phyloP scores from a whole-genome alignment of 1,140 invertebrate genomes.

The Drosophila auraria region DNA sequence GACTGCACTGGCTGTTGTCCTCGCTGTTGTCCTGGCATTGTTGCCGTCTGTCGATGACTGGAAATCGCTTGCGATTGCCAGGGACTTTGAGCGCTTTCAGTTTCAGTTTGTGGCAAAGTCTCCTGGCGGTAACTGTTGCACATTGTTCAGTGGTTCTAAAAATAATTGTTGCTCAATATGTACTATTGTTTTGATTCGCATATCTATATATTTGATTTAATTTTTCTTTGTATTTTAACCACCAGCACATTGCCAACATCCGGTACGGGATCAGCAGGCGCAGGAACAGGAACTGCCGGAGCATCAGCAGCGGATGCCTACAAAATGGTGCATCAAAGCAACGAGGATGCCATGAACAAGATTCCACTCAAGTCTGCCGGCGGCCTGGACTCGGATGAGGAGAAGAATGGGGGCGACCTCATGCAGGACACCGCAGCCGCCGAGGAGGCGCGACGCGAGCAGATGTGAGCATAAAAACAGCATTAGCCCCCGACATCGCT shows the following conservation, averaged over 20 bases:
- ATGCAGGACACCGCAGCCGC: constrained; percentile 78
- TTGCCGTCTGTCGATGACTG: constrained; percentile 18
- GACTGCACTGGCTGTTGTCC: not conserved
- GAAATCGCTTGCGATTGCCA: constrained; percentile 14
- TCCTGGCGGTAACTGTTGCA: constrained; percentile 68
- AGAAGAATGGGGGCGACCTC: constrained; percentile 80
- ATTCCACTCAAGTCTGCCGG: constrained; percentile 79
- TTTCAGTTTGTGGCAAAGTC: constrained; percentile 51
- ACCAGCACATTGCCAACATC: constrained; percentile 22
- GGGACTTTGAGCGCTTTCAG: constrained; percentile 5
- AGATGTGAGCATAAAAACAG: constrained; percentile 65
- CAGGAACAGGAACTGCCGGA: constrained; percentile 38
- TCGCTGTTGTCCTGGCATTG: constrained; percentile 2
- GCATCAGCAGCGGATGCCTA: constrained; percentile 70
- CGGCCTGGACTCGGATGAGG: constrained; percentile 74
- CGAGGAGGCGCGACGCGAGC: constrained; percentile 78
- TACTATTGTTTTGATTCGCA: constrained; percentile 4
- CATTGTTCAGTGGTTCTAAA: constrained; percentile 5
- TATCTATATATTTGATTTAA: not conserved
- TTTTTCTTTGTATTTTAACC: not conserved
- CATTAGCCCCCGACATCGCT: not conserved
- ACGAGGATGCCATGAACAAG: constrained; percentile 83
- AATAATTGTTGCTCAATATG: constrained; percentile 5
- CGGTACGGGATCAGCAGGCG: constrained; percentile 28
- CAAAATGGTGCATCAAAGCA: constrained; percentile 83